Percentiles rank a stretch among this genome's conserved stretches.
phyloP scores from a whole-genome alignment of 1,140 invertebrate species.

The Sipha flava region DNA sequence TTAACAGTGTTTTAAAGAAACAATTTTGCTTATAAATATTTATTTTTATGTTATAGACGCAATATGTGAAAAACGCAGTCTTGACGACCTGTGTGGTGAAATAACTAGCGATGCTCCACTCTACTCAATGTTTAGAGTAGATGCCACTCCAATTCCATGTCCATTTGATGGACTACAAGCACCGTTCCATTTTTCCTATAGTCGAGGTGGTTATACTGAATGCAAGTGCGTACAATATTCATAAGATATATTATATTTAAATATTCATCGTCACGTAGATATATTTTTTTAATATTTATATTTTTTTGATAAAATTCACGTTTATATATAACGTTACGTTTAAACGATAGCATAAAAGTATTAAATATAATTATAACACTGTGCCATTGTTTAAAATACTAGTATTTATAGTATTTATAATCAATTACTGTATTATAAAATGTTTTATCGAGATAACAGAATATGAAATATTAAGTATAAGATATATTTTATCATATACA shows the following conservation, averaged over 20 bases:
- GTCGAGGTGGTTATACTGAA: conserved; percentile 58
- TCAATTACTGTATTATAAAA: no score
- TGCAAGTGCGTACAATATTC: conserved; percentile 50
- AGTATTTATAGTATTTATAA: no score
- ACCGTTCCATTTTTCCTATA: conserved; percentile 76
- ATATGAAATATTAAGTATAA: no score
- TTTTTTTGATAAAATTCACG: neutral
- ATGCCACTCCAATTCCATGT: conserved; percentile 68
- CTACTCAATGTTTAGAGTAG: conserved; percentile 79
- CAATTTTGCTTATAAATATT: neutral
- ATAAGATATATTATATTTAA: no score
- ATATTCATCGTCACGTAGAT: neutral
- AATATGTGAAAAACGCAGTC: conserved; percentile 39
- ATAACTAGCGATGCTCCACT: conserved; percentile 80
- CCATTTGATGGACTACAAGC: conserved; percentile 56
- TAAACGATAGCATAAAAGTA: no score
- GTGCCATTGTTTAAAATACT: no score
- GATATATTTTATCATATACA: no score
- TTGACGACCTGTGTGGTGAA: conserved; percentile 68
- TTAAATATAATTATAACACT: no score
- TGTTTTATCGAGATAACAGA: no score
- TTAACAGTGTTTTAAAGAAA: neutral
- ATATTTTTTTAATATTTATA: neutral
- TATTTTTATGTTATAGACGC: neutral
- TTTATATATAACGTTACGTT: no score